Percentiles rank a stretch among this genome's conserved stretches.
These are phyloP conservation scores for Drosophila quasianomalipes DNA, from an alignment of 2,888 invertebrate genomes.

Conservation along the genomic window DNA sequence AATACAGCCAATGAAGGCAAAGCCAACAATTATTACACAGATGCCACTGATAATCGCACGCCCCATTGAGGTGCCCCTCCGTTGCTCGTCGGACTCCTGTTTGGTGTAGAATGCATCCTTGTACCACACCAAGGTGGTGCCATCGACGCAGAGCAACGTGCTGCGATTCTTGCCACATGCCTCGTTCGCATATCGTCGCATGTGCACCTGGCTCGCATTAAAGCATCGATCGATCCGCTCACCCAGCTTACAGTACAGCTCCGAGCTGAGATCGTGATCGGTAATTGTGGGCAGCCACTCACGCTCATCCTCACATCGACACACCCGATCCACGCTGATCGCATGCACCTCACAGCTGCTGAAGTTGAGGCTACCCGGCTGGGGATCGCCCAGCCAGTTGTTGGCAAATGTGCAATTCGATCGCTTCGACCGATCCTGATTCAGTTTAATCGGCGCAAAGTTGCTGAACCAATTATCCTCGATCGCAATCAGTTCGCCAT, in stretches of 20 bases:
- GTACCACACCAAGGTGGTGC: conserved; percentile 71
- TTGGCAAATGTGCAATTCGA: conserved; percentile 81
- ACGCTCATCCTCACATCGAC: conserved; percentile 77
- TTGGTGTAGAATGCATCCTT: conserved; percentile 79
- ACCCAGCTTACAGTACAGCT: conserved; percentile 81
- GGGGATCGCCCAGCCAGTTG: conserved; percentile 80
- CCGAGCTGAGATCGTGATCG: conserved; percentile 81
- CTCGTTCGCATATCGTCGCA: conserved; percentile 80
- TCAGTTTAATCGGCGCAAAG: conserved; percentile 77
- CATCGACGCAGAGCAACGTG: conserved; percentile 76
- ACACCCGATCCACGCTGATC: conserved; percentile 76
- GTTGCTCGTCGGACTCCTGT: conserved; percentile 47
- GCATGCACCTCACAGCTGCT: conserved; percentile 81
- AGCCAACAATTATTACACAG: too few species aligned
- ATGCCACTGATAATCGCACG: too few species aligned
- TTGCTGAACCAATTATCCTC: conserved; percentile 80
- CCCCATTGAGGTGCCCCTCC: neutral
- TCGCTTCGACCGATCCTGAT: conserved; percentile 69
- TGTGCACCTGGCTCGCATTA: conserved; percentile 80
- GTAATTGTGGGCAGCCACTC: conserved; percentile 78
- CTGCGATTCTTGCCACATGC: conserved; percentile 80
- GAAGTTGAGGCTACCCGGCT: conserved; percentile 81
- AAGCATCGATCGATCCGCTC: conserved; percentile 77
- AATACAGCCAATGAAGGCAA: too few species aligned
- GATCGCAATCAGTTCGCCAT: conserved; percentile 79